Evolutionary conservation across 2,888 invertebrate species (phyloP), one percentile per base, ranked within the genome.

Genomic region (Physocephala rufipes): DNA sequence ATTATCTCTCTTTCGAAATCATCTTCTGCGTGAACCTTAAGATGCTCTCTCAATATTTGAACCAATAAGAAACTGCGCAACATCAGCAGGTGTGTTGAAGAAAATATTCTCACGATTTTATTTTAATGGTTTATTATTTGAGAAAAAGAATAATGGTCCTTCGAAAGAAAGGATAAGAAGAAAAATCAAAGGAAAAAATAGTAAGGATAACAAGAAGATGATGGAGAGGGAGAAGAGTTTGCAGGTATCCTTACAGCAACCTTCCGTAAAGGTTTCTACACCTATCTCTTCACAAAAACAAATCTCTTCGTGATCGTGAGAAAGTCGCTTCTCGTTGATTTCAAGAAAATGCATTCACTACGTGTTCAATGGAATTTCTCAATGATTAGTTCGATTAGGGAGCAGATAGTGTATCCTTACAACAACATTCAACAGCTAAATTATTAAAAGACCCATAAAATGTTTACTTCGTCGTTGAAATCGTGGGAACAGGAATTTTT

Each of bases 81-180:
- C 55, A 64, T 68, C 68, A 73, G 80, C 83, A 83, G 83, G 83
- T 83, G 83, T 74, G 75, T 74, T 70, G 62, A 71, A 67, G 67
- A 59, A 73, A 78, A 81, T 74, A 77, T 82, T 83, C 84, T 81
- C 82, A 82, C 81, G 83, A 78, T 79, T 63, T 71, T 58, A 53
- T 21, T 21, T 21, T 53, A 16, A 51, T 45, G 51, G 21, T 12
- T 16, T n/a, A 26, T 15, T n/a, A 4, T 9, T 36, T 36, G 36
- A 36, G 36, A 36, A 36, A 36, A 36, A n/a, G n/a, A n/a, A n/a
- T n/a, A n/a, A n/a, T n/a, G n/a, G n/a, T n/a, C n/a, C n/a, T n/a
- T n/a, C n/a, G n/a, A n/a, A n/a, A 13, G 13, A 24, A 70, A 63
- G 70, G 64, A 70, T 55, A 28, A 47, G 47, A 49, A 70, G 30